Evolutionary conservation across 2,113 vertebrate genomes (phyloP), one percentile per base, ranked within the genome.

Genomic region (Burhinus bistriatus): DNA sequence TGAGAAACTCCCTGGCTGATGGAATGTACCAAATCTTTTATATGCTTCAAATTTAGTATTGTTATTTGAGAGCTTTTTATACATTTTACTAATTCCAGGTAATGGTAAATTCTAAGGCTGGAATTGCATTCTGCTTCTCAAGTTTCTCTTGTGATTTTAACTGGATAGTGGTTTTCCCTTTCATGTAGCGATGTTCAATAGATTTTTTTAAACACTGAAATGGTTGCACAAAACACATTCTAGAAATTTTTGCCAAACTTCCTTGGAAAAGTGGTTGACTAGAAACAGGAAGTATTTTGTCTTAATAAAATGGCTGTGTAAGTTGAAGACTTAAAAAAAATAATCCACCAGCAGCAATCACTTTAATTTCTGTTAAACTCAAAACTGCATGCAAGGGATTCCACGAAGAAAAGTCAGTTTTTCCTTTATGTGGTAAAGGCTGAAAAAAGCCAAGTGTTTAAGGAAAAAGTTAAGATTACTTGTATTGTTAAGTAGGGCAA

Each of bases 131-230:
- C 44, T 54, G 55, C 57, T 75, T 75, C 73, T 52, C 30, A 42
- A 27, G 34, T 70, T n/a, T 55, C 62, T 61, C 57, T 17, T 61
- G 52, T 1, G 1, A 44, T 89, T 76, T 71, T 58, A 80, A 40
- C 29, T 21, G 23, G 36, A 51, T 9, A 47, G 17, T 15, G 38
- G 7, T 59, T 92, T 95, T 30, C 26, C 36, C 22, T 70, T 84
- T 42, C 2, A 0, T 42, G 54, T 8, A 80, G 42, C 0, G 1
- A 61, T 23, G 21, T 42, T 58, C 32, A 73, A n/a, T 15, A 36
- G 54, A 0, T 26, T 8, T 30, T 78, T 49, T 42, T 17, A 32
- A 76, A 45, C n/a, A 40, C 29, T 1, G 4, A 54, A 59, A 77
- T 26, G 30, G 30, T 55, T 62, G 32, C 55, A 72, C 45, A 61